Evolutionary conservation across 2,797 vertebrate genomes (phyloP).

Genomic region (Moxostoma hubbsi): DNA sequence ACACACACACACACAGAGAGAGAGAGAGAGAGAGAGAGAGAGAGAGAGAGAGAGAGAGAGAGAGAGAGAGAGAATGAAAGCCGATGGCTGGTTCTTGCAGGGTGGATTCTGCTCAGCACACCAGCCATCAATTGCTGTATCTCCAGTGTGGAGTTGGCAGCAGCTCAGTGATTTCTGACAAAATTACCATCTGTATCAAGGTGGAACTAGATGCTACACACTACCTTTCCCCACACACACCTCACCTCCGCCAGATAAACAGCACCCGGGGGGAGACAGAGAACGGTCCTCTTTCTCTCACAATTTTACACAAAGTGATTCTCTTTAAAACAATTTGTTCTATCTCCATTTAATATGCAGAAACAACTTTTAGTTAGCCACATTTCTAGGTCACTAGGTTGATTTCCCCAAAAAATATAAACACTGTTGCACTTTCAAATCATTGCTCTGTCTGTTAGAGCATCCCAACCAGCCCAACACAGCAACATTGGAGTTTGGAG

Average conservation of each 20-base stretch:
- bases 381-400: no score
- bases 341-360: no score
- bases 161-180: conserved; percentile 50
- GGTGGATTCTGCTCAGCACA: conserved; percentile 22
- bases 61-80: conserved; percentile 26
- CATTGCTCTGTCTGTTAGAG: no score
- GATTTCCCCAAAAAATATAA: no score
- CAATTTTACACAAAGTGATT: background rate
- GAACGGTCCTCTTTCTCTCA: background rate
- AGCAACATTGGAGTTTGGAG: no score
- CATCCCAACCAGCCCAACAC: no score
- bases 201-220: conserved; percentile 32
- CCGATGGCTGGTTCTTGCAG: conserved; percentile 6
- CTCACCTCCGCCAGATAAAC: conserved; percentile 48
- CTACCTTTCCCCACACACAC: conserved; percentile 9
- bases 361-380: no score
- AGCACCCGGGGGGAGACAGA: conserved; percentile 28
- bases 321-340: background rate
- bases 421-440: no score
- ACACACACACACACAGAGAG: background rate
- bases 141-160: conserved; percentile 39
- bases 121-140: conserved; percentile 30
- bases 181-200: conserved; percentile 56
- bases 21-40: no score
- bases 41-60: background rate